These are phyloP conservation scores for Oryzias dopingdopingensis DNA, from an alignment of 2,797 vertebrate genomes.

Conservation along the genomic window DNA sequence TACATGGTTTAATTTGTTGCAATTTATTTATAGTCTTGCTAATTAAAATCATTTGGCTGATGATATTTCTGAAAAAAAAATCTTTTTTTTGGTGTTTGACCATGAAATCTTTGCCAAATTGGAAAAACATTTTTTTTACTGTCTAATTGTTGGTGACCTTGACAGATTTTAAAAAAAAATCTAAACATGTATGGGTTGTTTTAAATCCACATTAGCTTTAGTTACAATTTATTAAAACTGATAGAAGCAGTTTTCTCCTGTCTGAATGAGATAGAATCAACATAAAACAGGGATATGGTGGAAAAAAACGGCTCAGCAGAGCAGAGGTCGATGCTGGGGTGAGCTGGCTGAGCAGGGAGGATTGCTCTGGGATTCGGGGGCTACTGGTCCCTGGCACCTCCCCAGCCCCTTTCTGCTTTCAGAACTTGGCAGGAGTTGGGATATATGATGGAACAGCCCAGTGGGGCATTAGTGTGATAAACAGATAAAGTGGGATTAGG, in stretches of 20 bases:
- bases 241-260: neutral
- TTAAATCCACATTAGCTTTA: neutral
- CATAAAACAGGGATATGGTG: constrained; percentile 5
- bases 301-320: constrained; percentile 32
- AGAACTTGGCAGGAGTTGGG: constrained; percentile 59
- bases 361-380: constrained; percentile 37
- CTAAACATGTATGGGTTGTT: neutral
- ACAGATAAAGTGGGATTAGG: constrained; percentile 60
- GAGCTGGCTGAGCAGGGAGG: constrained; percentile 37
- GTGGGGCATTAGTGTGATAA: constrained; percentile 57
- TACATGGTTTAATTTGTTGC: constrained; percentile 20
- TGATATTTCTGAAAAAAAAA: neutral
- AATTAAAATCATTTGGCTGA: constrained; percentile 28
- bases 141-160: neutral
- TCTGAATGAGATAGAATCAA: constrained; percentile 15
- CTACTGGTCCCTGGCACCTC: constrained; percentile 54
- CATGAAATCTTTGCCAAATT: no score
- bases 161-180: neutral
- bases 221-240: no score
- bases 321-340: constrained; percentile 51
- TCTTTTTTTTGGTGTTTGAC: no score
- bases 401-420: constrained; percentile 55
- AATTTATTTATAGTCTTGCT: constrained; percentile 34
- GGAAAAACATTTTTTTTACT: neutral
- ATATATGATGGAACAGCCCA: constrained; percentile 55